phyloP scores from a whole-genome alignment of 2,888 invertebrate genomes.

The Agrotis clavis region DNA sequence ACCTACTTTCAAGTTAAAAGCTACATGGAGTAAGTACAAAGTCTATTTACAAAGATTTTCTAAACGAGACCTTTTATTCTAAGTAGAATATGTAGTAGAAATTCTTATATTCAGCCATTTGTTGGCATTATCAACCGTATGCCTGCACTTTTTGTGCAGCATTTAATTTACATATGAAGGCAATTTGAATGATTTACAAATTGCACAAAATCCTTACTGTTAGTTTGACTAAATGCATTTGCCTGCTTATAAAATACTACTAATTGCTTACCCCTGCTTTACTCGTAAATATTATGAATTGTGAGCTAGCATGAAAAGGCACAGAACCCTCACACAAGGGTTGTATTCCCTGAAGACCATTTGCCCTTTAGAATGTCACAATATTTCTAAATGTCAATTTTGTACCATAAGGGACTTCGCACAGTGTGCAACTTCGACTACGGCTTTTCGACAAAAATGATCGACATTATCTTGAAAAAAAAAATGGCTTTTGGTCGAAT shows the following conservation, averaged over 20 bases:
- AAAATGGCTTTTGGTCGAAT: too few relatives aligned
- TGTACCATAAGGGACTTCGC: too few relatives aligned
- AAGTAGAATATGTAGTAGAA: constrained; percentile 30
- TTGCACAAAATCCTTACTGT: constrained; percentile 35
- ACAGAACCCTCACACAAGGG: not conserved
- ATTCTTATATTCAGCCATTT: constrained; percentile 30
- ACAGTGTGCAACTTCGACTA: too few relatives aligned
- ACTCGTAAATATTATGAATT: not conserved
- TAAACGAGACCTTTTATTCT: not conserved
- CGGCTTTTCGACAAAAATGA: too few relatives aligned
- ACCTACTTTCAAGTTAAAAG: constrained; percentile 5
- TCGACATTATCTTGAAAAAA: too few relatives aligned
- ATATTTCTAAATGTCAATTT: not conserved
- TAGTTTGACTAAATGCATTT: constrained; percentile 13
- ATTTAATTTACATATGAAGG: constrained; percentile 40
- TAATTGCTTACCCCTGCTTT: not conserved
- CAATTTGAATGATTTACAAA: constrained; percentile 37
- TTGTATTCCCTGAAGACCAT: not conserved
- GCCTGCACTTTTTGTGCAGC: constrained; percentile 34
- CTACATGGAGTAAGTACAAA: not conserved
- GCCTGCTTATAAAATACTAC: not conserved
- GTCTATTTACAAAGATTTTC: constrained; percentile 5
- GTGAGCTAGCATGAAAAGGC: constrained; percentile 16
- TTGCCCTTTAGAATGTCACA: not conserved
- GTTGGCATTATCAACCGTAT: constrained; percentile 22